phyloP scores from a whole-genome alignment of 1,140 invertebrate species.

The Atta cephalotes region DNA sequence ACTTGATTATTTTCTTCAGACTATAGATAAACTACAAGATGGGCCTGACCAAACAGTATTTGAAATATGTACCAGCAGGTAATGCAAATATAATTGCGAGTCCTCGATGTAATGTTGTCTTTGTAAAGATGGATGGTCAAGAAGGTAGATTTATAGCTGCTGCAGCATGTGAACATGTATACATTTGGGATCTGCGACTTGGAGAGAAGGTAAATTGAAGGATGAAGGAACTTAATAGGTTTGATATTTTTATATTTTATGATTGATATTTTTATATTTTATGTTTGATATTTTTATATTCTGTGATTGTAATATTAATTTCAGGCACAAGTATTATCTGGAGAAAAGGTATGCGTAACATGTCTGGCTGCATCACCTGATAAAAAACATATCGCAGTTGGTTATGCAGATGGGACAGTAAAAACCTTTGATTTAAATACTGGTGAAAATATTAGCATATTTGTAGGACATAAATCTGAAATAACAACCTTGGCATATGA shows the following conservation, averaged over 20 bases:
- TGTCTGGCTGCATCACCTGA: slow-evolving; percentile 90
- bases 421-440: slow-evolving; percentile 92
- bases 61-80: slow-evolving; percentile 93
- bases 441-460: slow-evolving; percentile 91
- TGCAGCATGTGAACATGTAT: slow-evolving; percentile 96
- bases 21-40: slow-evolving; percentile 87
- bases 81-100: slow-evolving; percentile 95
- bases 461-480: slow-evolving; percentile 95
- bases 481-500: slow-evolving; percentile 95
- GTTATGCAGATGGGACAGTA: slow-evolving; percentile 96
- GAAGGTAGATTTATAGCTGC: slow-evolving; percentile 94
- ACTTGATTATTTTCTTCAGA: not conserved
- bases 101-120: slow-evolving; percentile 91
- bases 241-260: slow-evolving; percentile 22
- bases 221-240: not conserved
- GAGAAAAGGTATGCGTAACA: slow-evolving; percentile 93
- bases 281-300: slow-evolving; percentile 26
- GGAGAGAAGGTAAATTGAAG: slow-evolving; percentile 92
- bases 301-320: slow-evolving; percentile 53
- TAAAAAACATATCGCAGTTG: slow-evolving; percentile 93
- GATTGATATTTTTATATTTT: slow-evolving; percentile 10
- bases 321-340: slow-evolving; percentile 91
- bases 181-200: slow-evolving; percentile 97
- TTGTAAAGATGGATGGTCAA: slow-evolving; percentile 91
- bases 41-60: slow-evolving; percentile 98